Base-by-base conservation (phyloP, 2,113 vertebrate genomes). In the Cephalopholis sonnerati region DNA sequence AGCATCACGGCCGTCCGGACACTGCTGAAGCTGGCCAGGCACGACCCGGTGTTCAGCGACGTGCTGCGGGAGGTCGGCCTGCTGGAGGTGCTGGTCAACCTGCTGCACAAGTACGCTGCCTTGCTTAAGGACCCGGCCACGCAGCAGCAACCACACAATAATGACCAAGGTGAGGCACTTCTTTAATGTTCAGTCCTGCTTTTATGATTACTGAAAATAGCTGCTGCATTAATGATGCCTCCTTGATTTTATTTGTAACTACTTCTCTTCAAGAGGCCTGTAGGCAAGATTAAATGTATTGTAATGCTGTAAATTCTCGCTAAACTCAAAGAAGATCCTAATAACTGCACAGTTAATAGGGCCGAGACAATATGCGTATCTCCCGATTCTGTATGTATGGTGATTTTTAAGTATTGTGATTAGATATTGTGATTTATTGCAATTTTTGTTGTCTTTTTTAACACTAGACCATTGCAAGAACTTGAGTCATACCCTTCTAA, bases 91-190 rank as follows among this genome's bases (percentile, higher is more conserved):
- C 96, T 99, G 95, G 98, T 99, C 71, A 99, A 98, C 91, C 96
- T 99, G 90, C 94, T 99, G 87, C 98, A 99, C 94, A 99, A 99
- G 91, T 99, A 99, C n/a, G 97, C 98, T 51, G 98, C 98, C 62
- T 94, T 99, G 90, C 93, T 99, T 90, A 99, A 99, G 93, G 98
- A 99, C 83, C 98, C 98, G 16, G 91, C 97, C 22, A 76, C 88
- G 0, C 91, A 93, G 39, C 92, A 92, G 53, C 91, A 87, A 0
- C 74, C 89, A 0, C 90, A 92, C 39, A 87, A 94, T 36, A 96
- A 95, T 51, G 97, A 98, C 75, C 97, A 97, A 96, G 97, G 97
- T 98, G 96, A 82, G n/a, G 50, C 0, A 0, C n/a, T n/a, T 53
- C 41, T 41, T 11, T 41, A 8, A 9, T 9, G 41, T 65, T 27